phyloP scores from a whole-genome alignment of 2,113 vertebrate species.

The Malurus melanocephalus region DNA sequence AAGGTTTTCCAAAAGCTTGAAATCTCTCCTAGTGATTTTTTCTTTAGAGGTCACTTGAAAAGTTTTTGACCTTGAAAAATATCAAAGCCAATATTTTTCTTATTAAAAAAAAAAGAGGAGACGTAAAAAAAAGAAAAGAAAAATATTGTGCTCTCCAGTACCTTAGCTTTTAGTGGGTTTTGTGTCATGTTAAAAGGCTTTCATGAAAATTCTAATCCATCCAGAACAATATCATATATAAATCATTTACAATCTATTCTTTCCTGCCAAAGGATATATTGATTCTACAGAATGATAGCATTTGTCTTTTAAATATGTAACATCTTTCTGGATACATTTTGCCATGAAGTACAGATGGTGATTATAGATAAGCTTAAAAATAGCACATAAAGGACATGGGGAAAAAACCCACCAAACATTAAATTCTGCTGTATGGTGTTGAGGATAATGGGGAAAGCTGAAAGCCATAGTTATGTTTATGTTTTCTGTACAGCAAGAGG shows the following conservation, averaged over 20 bases:
- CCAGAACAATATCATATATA: constrained; percentile 1
- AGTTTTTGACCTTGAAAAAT: constrained; percentile 54
- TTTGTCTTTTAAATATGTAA: constrained; percentile 9
- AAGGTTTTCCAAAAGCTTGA: constrained; percentile 1
- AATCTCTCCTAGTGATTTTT: constrained; percentile 11
- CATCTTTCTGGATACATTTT: constrained; percentile 23
- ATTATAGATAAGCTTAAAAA: constrained; percentile 25
- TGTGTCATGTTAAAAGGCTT: constrained; percentile 2
- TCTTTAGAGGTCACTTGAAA: constrained; percentile 42
- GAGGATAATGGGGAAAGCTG: constrained; percentile 12
- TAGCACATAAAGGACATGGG: not conserved
- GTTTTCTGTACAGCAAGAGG: not conserved
- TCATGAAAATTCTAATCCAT: constrained; percentile 32
- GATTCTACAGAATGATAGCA: not conserved
- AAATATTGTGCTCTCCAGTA: not conserved
- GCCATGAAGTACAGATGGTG: not conserved
- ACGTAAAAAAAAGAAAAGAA: not conserved
- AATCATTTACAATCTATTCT: not conserved
- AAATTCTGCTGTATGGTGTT: constrained; percentile 25
- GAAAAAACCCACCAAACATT: not conserved
- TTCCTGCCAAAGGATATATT: constrained; percentile 39
- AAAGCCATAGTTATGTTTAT: constrained; percentile 12
- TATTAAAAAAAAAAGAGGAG: not conserved
- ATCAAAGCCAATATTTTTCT: constrained; percentile 38
- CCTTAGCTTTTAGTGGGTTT: constrained; percentile 3